These are phyloP conservation scores for Suncus etruscus DNA, from an alignment of 2,113 vertebrate genomes.

Conservation along the genomic window DNA sequence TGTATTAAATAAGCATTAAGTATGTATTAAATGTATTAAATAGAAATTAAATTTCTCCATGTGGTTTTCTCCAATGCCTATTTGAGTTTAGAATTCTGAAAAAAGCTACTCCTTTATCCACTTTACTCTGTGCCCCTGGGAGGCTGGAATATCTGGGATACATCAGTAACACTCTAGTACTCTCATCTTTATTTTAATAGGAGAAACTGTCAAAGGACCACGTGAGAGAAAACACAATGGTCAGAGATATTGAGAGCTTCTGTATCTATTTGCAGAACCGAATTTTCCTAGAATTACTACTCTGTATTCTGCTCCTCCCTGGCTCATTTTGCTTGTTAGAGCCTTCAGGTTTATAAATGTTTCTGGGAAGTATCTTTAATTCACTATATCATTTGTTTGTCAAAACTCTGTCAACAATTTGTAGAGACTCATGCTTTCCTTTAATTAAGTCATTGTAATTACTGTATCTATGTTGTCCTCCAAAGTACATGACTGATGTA, in stretches of 20 bases:
- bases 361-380: not conserved
- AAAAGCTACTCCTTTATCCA: not conserved
- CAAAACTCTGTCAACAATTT: slow-evolving; percentile 3
- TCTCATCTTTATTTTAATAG: not conserved
- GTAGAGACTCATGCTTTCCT: slow-evolving; percentile 22
- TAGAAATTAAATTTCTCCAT: too few relatives aligned
- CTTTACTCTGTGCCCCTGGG: not conserved
- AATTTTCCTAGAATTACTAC: not conserved
- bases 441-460: slow-evolving; percentile 40
- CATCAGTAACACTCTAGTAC: not conserved
- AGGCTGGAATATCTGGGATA: not conserved
- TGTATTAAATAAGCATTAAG: too few relatives aligned
- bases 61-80: not conserved
- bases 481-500: not conserved
- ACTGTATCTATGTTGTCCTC: not conserved
- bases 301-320: not conserved
- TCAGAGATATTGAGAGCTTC: not conserved
- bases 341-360: not conserved
- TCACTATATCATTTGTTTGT: not conserved
- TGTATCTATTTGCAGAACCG: not conserved
- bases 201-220: not conserved
- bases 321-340: not conserved
- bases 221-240: not conserved
- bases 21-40: too few relatives aligned
- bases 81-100: not conserved